phyloP scores from a whole-genome alignment of 2,113 vertebrate species.

The Henicopernis longicauda region DNA sequence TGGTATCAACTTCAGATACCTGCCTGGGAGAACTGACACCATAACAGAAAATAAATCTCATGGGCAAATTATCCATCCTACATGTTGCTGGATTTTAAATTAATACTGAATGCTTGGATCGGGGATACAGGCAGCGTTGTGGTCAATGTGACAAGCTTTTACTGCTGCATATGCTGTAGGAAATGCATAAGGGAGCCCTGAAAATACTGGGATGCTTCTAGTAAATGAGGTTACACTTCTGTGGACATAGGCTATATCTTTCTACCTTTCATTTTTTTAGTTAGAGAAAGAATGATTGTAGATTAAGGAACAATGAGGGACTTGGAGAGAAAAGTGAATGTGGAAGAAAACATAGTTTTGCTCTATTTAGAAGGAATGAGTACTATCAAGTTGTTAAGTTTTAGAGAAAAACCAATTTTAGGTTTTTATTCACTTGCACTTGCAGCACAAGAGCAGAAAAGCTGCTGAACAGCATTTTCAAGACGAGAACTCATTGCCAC shows the following conservation, averaged over 20 bases:
- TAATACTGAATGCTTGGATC: background rate
- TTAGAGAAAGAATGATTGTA: background rate
- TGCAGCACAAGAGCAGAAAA: background rate
- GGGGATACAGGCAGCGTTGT: background rate
- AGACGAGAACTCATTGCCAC: background rate
- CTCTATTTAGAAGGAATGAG: background rate
- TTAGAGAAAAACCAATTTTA: background rate
- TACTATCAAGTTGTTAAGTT: background rate
- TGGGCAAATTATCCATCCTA: accelerated
- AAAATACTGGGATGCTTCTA: background rate
- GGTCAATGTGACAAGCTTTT: background rate
- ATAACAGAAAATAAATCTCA: background rate
- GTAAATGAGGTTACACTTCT: background rate
- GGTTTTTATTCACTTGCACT: background rate
- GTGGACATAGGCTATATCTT: background rate
- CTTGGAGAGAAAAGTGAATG: background rate
- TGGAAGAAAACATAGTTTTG: background rate
- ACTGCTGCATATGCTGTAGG: background rate
- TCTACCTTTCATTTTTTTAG: background rate
- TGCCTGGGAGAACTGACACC: background rate
- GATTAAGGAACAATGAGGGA: background rate
- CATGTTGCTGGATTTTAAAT: background rate
- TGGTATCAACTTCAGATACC: background rate
- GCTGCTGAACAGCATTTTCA: background rate
- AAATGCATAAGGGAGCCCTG: background rate